Base-by-base conservation (phyloP, 2,113 vertebrate genomes). In the Cyanistes caeruleus region DNA sequence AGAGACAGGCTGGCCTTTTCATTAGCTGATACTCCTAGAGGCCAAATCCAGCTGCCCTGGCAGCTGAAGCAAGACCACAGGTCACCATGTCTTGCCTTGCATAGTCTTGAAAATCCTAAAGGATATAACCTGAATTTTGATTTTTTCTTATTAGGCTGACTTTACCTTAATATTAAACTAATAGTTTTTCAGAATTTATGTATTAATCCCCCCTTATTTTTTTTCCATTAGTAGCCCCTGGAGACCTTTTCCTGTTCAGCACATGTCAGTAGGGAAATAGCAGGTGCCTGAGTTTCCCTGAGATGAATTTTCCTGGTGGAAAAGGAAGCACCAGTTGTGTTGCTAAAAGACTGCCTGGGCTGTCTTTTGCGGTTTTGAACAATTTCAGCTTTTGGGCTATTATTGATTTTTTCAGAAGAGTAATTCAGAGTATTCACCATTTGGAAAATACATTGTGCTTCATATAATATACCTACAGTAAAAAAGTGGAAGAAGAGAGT, bases 61-160 rank as follows among this genome's bases (percentile, higher is more conserved):
- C 3, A 16, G 37, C 27, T 88, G 48, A 79, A 75, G 49, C n/a
- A 63, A 59, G 52, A 78, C 25, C 59, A 84, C 27, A 48, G n/a
- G 15, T 52, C 35, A 39, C 23, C 5, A 20, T 0, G 0, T 9
- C 69, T 30, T 6, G 15, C 12, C 43, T 88, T 69, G 25, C 53
- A 64, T 4, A 21, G 17, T 31, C 53, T 53, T 43, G 12, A n/a
- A 87, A 81, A 96, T 14, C 46, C 37, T n/a, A 21, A 74, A 55
- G 46, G 10, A 39, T 39, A 43, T 7, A 53, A 23, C 9, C 49
- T 9, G 18, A 27, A 63, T 51, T 53, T 77, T 33, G 12, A 69
- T 25, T 75, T 53, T 67, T 53, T 24, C 41, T 37, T 39, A 2
- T 84, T 65, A 80, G n/a, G 52, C 58, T 46, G 27, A 5, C 69